These are phyloP conservation scores for Aptenodytes forsteri DNA, from an alignment of 2,113 vertebrate genomes.

Conservation along the genomic window DNA sequence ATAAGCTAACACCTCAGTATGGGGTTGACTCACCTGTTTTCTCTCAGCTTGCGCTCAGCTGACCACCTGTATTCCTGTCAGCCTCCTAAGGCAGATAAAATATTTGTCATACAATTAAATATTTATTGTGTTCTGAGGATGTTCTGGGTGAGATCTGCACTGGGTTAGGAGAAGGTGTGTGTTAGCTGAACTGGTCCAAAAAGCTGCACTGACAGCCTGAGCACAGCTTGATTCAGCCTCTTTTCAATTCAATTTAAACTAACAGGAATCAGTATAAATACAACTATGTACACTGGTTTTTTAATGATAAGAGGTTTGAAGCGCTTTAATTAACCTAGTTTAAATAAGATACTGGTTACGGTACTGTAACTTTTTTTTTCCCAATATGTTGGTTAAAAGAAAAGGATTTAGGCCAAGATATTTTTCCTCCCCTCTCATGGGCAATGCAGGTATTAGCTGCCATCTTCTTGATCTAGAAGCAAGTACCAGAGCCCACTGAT, in stretches of 20 bases:
- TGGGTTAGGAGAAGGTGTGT: background rate
- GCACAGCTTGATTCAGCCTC: background rate
- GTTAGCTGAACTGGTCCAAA: background rate
- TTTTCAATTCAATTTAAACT: background rate
- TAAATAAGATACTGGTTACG: background rate
- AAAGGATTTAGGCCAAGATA: background rate
- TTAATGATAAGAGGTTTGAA: background rate
- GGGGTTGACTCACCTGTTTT: constrained; percentile 28
- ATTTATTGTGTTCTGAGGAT: background rate
- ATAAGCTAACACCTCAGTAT: background rate
- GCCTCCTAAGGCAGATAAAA: constrained; percentile 13
- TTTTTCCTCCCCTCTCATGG: background rate
- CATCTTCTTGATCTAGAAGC: background rate
- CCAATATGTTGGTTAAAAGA: background rate
- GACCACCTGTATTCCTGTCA: background rate
- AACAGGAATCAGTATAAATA: background rate
- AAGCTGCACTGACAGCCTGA: background rate
- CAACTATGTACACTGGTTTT: background rate
- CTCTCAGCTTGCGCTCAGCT: background rate
- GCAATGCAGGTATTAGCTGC: background rate
- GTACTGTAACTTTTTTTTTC: background rate
- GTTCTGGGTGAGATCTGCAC: background rate
- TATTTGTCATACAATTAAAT: background rate
- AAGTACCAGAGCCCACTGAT: background rate
- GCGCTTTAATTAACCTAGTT: background rate